Base-by-base conservation (phyloP, 1,140 invertebrate genomes). In the Aphaenogaster floridana region DNA sequence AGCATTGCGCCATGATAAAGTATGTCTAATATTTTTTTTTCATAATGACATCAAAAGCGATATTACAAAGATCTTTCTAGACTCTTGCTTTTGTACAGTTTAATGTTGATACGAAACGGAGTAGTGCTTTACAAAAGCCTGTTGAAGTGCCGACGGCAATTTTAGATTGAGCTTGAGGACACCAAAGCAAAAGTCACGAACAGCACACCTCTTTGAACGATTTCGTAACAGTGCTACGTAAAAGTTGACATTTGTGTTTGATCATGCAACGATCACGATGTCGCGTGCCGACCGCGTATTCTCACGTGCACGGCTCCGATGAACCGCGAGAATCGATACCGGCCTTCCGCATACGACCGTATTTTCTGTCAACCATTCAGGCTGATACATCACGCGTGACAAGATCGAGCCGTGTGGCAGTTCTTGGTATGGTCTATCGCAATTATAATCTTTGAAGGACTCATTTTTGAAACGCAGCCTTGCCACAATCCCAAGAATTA, bases 191-290 rank as follows among this genome's bases (percentile, higher is more conserved):
- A 42, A 69, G 50, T 69, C 48, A 69, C 69, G 17, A 74, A 34
- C 17, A n/a, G 28, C 80, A 21, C 50, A 15, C 21, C 39, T 42
- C 8, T 54, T 17, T 66, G 42, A 68, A 13, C 34, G 52, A 78
- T 72, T 87, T 76, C 63, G 52, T 59, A 86, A 69, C 57, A 87
- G 79, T 72, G 15, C 77, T 74, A 85, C 68, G 71, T 52, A 57
- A 92, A 86, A 69, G 87, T 87, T 89, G 85, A 91, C 90, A 91
- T 88, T 92, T 61, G 87, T 79, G 85, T 91, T 91, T 90, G 87
- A 92, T 89, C 91, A 88, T 68, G 68, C 63, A 80, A 90, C 72
- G 54, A 77, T 90, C 89, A 45, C 69, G 50, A 66, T 77, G 83
- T 91, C 89, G 89, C 90, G 90, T 91, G 90, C 87, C 78, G 52